A percentile compares a stretch with the other conserved stretches of the same genome.
Evolutionary conservation across 2,888 invertebrate genomes (phyloP).

Genomic region (Galerucella pusilla): DNA sequence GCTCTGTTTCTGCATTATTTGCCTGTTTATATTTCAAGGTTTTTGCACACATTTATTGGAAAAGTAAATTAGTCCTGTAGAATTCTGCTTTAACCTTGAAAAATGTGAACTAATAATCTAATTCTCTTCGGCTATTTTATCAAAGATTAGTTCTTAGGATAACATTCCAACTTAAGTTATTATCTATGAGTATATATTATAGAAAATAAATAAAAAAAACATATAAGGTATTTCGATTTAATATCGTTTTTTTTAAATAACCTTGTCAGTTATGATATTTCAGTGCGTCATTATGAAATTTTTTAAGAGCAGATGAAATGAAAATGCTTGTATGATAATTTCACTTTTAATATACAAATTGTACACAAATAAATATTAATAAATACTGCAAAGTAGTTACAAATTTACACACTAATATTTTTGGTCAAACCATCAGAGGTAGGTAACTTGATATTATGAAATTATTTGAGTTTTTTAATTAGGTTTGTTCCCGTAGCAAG

Average conservation of each 20-base stretch:
- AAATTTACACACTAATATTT: not conserved
- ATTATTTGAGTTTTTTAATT: too few species aligned
- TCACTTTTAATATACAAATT: not conserved
- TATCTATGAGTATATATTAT: constrained; percentile 14
- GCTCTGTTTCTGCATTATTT: too few species aligned
- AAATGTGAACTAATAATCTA: too few species aligned
- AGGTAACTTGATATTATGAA: not conserved
- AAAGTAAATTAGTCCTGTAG: too few species aligned
- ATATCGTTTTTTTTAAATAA: not conserved
- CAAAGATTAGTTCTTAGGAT: constrained; percentile 32
- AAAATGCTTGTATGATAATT: not conserved
- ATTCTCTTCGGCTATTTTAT: constrained; percentile 18
- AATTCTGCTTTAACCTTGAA: too few species aligned
- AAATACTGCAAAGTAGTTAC: not conserved
- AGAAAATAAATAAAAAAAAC: constrained; percentile 14
- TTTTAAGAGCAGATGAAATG: not conserved
- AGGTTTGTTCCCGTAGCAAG: too few species aligned
- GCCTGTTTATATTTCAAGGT: too few species aligned
- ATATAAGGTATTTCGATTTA: constrained; percentile 30
- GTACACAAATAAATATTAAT: constrained; percentile 2
- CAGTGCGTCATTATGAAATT: too few species aligned
- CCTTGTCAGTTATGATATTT: not conserved
- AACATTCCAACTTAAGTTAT: constrained; percentile 37
- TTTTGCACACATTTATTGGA: too few species aligned
- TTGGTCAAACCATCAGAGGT: not conserved